Evolutionary conservation across 2,797 vertebrate genomes (phyloP).

Genomic region (Buphagus erythrorhynchus): DNA sequence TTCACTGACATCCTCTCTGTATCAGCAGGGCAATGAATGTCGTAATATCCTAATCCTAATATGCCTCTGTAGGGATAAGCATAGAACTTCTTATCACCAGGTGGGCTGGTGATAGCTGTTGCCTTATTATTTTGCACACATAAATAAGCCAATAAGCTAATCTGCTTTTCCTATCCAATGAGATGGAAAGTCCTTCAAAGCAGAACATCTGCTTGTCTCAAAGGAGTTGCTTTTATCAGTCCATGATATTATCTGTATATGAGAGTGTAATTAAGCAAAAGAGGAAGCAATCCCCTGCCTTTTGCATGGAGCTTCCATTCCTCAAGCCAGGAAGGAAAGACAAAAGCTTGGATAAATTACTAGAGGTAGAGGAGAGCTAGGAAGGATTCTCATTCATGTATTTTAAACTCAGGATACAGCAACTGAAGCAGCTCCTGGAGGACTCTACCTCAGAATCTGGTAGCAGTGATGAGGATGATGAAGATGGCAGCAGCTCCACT

Average conservation of each 20-base stretch:
- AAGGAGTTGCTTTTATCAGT: not conserved
- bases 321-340: not conserved
- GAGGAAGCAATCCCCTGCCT: not conserved
- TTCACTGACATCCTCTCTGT: not conserved
- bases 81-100: not conserved
- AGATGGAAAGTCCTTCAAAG: not conserved
- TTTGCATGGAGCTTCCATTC: not conserved
- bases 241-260: not conserved
- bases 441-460: constrained; percentile 87
- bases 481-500: constrained; percentile 77
- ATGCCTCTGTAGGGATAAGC: not conserved
- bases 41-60: not conserved
- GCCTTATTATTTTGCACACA: not conserved
- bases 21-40: not conserved
- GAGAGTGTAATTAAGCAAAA: not conserved
- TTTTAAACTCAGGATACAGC: constrained; percentile 86
- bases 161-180: not conserved
- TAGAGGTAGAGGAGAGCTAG: not conserved
- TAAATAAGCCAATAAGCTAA: not conserved
- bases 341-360: not conserved
- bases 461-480: constrained; percentile 67
- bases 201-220: not conserved
- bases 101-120: not conserved
- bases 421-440: constrained; percentile 91
- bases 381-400: not conserved